phyloP scores from a whole-genome alignment of 1,140 invertebrate genomes.

The Megathymus violae region DNA sequence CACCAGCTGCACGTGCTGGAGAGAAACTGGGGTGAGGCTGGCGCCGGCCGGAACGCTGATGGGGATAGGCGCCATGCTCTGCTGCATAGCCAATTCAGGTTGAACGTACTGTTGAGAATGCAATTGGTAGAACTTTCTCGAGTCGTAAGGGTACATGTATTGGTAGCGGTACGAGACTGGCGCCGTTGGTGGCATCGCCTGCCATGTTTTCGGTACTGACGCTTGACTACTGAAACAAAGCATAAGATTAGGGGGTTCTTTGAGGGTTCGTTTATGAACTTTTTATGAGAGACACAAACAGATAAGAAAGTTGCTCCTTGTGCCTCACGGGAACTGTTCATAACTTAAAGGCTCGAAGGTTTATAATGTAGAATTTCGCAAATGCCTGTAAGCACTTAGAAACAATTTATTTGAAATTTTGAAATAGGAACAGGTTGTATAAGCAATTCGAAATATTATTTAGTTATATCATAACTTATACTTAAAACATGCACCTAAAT shows the following conservation, averaged over 20 bases:
- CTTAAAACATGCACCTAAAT: too few relatives aligned
- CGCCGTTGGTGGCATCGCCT: constrained; percentile 54
- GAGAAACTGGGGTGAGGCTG: constrained; percentile 77
- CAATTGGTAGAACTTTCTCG: constrained; percentile 70
- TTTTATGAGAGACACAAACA: too few relatives aligned
- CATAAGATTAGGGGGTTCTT: neutral
- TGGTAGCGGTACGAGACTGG: constrained; percentile 71
- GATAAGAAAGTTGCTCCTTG: too few relatives aligned
- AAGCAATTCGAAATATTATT: too few relatives aligned
- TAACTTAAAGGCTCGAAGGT: too few relatives aligned
- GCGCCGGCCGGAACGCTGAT: constrained; percentile 81
- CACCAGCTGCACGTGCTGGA: constrained; percentile 83
- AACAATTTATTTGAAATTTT: too few relatives aligned
- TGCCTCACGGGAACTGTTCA: too few relatives aligned
- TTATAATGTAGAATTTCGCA: too few relatives aligned
- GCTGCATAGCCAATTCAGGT: constrained; percentile 60
- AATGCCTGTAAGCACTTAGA: too few relatives aligned
- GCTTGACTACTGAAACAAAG: constrained; percentile 62
- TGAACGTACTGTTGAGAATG: constrained; percentile 61
- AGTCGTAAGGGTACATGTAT: constrained; percentile 77
- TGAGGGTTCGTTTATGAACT: neutral
- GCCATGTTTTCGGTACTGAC: constrained; percentile 63
- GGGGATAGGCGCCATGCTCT: constrained; percentile 73
- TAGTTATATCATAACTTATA: too few relatives aligned
- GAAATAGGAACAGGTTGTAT: too few relatives aligned